Evolutionary conservation across 2,113 vertebrate species (phyloP), one percentile per base, ranked within the genome.

Genomic region (Myrmecobius fasciatus): DNA sequence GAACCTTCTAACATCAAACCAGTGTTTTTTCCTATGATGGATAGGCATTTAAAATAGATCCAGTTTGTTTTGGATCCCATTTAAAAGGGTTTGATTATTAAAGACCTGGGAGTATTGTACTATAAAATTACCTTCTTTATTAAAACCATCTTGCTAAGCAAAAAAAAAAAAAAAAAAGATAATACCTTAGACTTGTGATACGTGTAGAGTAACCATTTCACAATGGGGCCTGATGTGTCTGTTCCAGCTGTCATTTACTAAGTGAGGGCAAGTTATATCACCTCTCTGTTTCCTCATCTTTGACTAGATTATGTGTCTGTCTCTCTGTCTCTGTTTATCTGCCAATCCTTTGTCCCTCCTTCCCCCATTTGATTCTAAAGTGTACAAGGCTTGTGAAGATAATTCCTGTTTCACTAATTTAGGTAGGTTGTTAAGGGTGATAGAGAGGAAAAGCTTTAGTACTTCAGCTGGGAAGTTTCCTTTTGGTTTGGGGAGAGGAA

Each of bases 71-170:
- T 26, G 52, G 49, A 52, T 26, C 52, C 75, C 93, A 91, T 92
- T 96, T 43, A 11, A 83, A 31, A 94, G 12, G 48, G 83, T 67
- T 97, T 96, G 92, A 96, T 96, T 96, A 94, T 91, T 91, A 96
- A 96, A 56, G 94, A 92, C 51, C 48, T 47, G 53, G 52, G 94
- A 94, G 83, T 46, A 91, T 0, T 54, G 91, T 88, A n/a, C 49
- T 56, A 49, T 26, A 49, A 52, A 20, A 43, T 92, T 91, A 89
- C 83, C 46, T 94, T 93, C 91, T 60, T 92, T 89, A 53, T 22
- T 96, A 91, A 43, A 83, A 43, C 6, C 17, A 2, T 83, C 67
- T 83, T 22, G n/a, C 67, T 83, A 43, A 8, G 17, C 17, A 14
- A n/a, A n/a, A n/a, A n/a, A n/a, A n/a, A n/a, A n/a, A n/a, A n/a